These are phyloP conservation scores for Choristoneura fumiferana DNA, from an alignment of 1,140 invertebrate species.

Conservation along the genomic window DNA sequence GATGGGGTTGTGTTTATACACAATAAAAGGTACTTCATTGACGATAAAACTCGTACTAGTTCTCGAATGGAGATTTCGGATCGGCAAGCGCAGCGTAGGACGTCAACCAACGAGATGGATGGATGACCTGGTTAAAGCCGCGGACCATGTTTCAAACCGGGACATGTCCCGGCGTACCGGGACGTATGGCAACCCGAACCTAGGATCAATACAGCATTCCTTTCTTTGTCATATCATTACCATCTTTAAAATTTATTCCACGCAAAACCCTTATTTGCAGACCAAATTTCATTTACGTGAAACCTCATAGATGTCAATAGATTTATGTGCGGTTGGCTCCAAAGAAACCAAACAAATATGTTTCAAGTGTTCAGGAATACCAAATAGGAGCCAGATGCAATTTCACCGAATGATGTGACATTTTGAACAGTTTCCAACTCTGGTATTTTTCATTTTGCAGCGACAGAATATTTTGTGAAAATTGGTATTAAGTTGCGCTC, in stretches of 20 bases:
- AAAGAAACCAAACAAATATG: conserved; percentile 15
- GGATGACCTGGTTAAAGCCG: too few species aligned
- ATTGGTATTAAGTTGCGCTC: too few species aligned
- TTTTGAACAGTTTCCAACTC: conserved; percentile 16
- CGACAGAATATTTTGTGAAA: conserved; percentile 1
- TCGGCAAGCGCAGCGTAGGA: too few species aligned
- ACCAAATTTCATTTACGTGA: neutral
- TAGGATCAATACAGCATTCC: conserved; percentile 25
- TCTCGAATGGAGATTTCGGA: too few species aligned
- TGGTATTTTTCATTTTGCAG: conserved; percentile 13
- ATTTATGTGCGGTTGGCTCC: neutral
- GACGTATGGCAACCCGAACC: too few species aligned
- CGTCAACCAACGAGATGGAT: too few species aligned
- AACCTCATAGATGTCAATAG: neutral
- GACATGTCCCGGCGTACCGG: too few species aligned
- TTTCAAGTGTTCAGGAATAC: conserved; percentile 6
- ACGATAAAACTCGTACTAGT: too few species aligned
- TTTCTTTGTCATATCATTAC: conserved; percentile 18
- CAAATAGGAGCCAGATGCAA: conserved; percentile 1
- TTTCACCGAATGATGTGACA: conserved; percentile 15
- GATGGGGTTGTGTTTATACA: too few species aligned
- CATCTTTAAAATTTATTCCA: too few species aligned
- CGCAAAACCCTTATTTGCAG: conserved; percentile 12
- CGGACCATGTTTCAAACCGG: too few species aligned
- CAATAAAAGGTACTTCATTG: too few species aligned